Evolutionary conservation across 1,140 invertebrate species (phyloP), one percentile per base, ranked within the genome.

Genomic region (Zaprionus kolodkinae): DNA sequence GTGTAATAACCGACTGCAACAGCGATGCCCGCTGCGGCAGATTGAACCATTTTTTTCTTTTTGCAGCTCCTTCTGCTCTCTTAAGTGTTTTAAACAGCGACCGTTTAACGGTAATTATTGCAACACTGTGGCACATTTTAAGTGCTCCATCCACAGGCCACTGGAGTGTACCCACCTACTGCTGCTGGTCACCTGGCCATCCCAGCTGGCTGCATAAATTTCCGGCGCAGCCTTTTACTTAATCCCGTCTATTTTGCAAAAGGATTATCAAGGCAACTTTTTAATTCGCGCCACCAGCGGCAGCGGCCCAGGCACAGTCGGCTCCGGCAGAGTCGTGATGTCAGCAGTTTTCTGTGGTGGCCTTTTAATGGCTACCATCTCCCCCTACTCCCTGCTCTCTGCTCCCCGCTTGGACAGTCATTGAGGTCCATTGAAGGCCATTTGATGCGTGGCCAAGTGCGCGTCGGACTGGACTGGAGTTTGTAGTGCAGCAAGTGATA

Each of bases 221-320:
- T 81, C 81, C 85, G 56, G 68, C 78, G 73, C 85, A 85, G 85
- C 81, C 69, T 85, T 88, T 90, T 79, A 81, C 85, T 89, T 89
- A 90, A 89, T 90, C 81, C 85, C 81, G 72, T 89, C 85, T 89
- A 89, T 89, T 89, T 89, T 81, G 83, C 85, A 76, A 89, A 88
- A 89, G 85, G 85, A 89, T 89, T 89, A 89, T 89, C 85, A 89
- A 79, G 85, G 81, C 85, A 89, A 89, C 85, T 89, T 89, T 89
- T 89, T 89, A 89, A 89, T 89, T 89, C 85, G 68, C 73, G 63
- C 62, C 76, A 40, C 25, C 65, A 27, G 11, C 40, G 36, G n/a
- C n/a, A n/a, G n/a, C n/a, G n/a, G n/a, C n/a, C n/a, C n/a, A n/a
- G 45, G 38, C 52, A 43, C 0, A 70, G 43, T 17, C 36, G 52